These are phyloP conservation scores for Thunnus thynnus DNA, from an alignment of 2,113 vertebrate species.

Conservation along the genomic window DNA sequence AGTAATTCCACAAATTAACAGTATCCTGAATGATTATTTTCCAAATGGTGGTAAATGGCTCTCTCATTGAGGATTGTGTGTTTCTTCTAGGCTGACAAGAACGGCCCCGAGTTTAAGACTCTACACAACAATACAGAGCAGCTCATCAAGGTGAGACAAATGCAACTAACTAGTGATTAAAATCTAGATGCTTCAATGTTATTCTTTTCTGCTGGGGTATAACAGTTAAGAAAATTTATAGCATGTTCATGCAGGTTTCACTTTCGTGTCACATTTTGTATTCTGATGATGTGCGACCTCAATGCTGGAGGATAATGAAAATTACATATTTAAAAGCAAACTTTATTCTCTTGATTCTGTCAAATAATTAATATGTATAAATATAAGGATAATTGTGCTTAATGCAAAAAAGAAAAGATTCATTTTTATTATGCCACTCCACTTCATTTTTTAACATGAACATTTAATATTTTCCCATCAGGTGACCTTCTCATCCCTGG, in stretches of 20 bases:
- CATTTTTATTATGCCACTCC: not conserved
- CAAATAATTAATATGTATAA: not conserved
- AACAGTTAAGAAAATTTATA: not conserved
- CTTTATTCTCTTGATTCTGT: not conserved
- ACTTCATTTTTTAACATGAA: not conserved
- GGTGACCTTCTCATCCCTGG: conserved; percentile 95
- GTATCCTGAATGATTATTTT: conserved; percentile 1
- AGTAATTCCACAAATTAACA: not conserved
- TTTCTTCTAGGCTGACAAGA: conserved; percentile 89
- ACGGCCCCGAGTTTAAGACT: conserved; percentile 89
- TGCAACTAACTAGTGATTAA: not conserved
- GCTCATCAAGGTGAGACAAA: conserved; percentile 90
- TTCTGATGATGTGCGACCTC: too few species aligned
- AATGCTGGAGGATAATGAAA: not conserved
- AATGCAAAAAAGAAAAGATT: not conserved
- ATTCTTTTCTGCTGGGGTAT: not conserved
- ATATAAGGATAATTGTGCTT: not conserved
- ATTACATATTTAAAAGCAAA: not conserved
- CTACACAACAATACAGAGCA: conserved; percentile 91
- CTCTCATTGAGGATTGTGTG: not conserved
- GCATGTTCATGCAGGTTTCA: not conserved
- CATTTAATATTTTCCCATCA: conserved; percentile 37
- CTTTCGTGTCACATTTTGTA: not conserved
- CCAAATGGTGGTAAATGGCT: not conserved
- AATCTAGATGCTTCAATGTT: not conserved